Percentiles rank a stretch among this genome's conserved stretches.
These are phyloP conservation scores for Onthophagus sagittarius DNA, from an alignment of 2,888 invertebrate species.

Conservation along the genomic window DNA sequence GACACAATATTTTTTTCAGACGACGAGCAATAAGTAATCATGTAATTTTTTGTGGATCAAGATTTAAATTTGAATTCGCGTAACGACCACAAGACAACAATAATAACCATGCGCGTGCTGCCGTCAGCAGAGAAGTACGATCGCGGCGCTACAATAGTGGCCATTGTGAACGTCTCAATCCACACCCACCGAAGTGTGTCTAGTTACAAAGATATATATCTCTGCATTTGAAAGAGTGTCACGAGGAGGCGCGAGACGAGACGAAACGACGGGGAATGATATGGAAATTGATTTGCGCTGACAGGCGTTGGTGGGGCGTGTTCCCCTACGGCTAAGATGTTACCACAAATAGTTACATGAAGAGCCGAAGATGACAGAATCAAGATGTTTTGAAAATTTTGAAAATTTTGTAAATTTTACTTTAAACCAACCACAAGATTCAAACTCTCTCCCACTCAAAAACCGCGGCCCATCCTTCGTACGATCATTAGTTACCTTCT, in stretches of 20 bases:
- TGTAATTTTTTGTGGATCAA: too few species aligned
- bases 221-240: constrained; percentile 47
- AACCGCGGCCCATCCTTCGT: not conserved
- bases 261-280: constrained; percentile 41
- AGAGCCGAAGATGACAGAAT: not conserved
- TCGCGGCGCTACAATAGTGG: constrained; percentile 25
- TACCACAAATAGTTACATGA: not conserved
- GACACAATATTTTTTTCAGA: constrained; percentile 13
- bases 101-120: constrained; percentile 28
- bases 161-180: constrained; percentile 35
- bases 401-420: not conserved
- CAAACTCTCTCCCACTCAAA: not conserved
- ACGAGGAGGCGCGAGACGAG: constrained; percentile 38
- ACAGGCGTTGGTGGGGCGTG: constrained; percentile 12
- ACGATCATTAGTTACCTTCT: constrained; percentile 28
- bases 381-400: not conserved
- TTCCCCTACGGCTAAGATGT: not conserved
- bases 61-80: constrained; percentile 25
- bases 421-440: not conserved
- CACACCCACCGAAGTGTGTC: constrained; percentile 40
- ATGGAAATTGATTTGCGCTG: constrained; percentile 43
- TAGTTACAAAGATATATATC: constrained; percentile 41
- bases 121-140: constrained; percentile 28
- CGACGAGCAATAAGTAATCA: too few species aligned
- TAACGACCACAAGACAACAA: constrained; percentile 28